Conservation (phyloP, 2,113 vertebrate species). For the Cyphomyrus plagiostoma region DNA sequence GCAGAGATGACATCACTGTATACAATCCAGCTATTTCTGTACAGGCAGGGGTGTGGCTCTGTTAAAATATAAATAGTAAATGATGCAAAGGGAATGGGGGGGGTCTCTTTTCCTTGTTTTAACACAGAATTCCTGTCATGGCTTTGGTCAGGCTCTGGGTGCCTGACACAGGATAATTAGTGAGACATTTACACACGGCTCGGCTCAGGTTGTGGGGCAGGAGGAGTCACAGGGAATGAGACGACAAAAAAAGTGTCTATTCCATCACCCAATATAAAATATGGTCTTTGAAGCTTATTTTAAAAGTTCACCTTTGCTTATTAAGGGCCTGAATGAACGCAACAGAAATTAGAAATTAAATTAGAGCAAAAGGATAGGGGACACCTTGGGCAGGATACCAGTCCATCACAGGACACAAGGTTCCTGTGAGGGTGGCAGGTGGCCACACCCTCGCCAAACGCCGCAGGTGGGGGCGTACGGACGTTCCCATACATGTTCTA, state of each 20-base stretch:
- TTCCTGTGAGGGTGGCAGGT: background rate
- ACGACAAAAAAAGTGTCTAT: slow-evolving; percentile 54
- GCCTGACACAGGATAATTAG: slow-evolving; percentile 61
- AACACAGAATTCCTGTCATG: slow-evolving; percentile 45
- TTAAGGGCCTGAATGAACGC: background rate
- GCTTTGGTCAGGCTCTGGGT: slow-evolving; percentile 60
- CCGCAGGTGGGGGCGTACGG: background rate
- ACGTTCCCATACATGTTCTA: background rate
- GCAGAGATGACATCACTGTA: background rate
- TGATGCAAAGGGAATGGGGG: slow-evolving; percentile 21
- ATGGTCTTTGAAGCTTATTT: slow-evolving; percentile 62
- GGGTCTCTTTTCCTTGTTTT: slow-evolving; percentile 55
- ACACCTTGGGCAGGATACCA: background rate
- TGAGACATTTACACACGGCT: slow-evolving; percentile 54
- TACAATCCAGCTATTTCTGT: background rate
- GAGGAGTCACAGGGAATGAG: slow-evolving; percentile 52
- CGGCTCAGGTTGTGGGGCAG: slow-evolving; percentile 47
- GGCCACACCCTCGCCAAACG: background rate
- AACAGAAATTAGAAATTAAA: background rate
- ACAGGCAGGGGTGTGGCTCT: background rate
- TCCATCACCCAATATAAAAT: slow-evolving; percentile 52
- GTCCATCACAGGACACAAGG: background rate
- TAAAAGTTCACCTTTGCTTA: slow-evolving; percentile 58
- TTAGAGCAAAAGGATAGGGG: background rate
- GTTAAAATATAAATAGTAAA: background rate